Evolutionary conservation across 1,140 invertebrate genomes (phyloP), one percentile per base, ranked within the genome.

Genomic region (Caenorhabditis tropicalis): DNA sequence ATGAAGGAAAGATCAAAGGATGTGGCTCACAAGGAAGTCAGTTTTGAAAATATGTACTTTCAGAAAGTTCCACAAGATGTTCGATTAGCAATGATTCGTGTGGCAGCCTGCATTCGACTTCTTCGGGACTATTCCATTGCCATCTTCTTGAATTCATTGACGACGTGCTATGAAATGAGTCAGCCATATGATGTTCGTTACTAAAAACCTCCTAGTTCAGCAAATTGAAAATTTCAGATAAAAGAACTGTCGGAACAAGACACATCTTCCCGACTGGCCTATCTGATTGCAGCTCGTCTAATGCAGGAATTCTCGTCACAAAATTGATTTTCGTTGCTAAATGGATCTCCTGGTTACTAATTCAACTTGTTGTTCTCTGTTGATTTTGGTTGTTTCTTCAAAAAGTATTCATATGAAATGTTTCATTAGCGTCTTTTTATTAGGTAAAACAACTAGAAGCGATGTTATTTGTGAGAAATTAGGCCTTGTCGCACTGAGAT

Each of bases 21-120:
- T n/a, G n/a, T n/a, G n/a, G n/a, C n/a, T n/a, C n/a, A n/a, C n/a
- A n/a, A n/a, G n/a, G n/a, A n/a, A n/a, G n/a, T n/a, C n/a, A n/a
- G n/a, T n/a, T n/a, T n/a, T n/a, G n/a, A n/a, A n/a, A n/a, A n/a
- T n/a, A 51, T 46, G 6, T 48, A 82, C 84, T 93, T 93, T 74
- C 91, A 95, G 94, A 93, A 94, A 2, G 93, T 98, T 58, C 92
- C 93, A 9, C 92, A 92, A 83, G 91, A 92, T 24, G 95, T 96
- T 84, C 93, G 96, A 84, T 94, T 96, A 92, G 94, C 94, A 29
- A 96, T 98, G 88, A 94, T 95, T 0, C 93, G 97, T 82, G 91
- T 98, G 3, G 94, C 95, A 56, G 98, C 98, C 91, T 97, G 96
- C 90, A 95, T 99, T 83, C 91, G 95, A 46, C 94, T 95, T 4